These are phyloP conservation scores for Zenarchopterus dispar DNA, from an alignment of 2,797 vertebrate genomes.

Conservation along the genomic window DNA sequence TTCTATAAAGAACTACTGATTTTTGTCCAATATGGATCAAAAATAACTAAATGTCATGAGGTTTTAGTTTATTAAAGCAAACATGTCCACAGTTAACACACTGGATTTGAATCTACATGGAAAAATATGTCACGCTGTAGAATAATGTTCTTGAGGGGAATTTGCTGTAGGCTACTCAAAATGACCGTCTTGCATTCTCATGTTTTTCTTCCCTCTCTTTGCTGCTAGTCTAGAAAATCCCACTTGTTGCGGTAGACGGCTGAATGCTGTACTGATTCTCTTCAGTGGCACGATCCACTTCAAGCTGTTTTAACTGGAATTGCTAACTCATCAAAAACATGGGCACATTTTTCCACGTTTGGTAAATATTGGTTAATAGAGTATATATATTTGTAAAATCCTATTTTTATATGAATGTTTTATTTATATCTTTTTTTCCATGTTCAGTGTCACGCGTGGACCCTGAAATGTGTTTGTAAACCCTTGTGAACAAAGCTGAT, in stretches of 20 bases:
- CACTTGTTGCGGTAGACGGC: conserved; percentile 70
- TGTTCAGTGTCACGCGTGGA: conserved; percentile 76
- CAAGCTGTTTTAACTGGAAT: conserved; percentile 64
- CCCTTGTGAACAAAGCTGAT: conserved; percentile 61
- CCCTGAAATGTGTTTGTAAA: conserved; percentile 58
- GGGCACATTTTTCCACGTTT: conserved; percentile 85
- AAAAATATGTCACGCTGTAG: conserved; percentile 59
- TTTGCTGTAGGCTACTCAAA: conserved; percentile 71
- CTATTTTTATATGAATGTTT: conserved; percentile 99
- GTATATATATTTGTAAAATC: conserved; percentile 98
- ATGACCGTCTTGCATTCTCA: conserved; percentile 76
- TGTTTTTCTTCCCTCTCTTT: conserved; percentile 83
- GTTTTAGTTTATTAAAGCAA: conserved; percentile 69
- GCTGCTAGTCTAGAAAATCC: conserved; percentile 94
- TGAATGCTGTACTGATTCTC: conserved; percentile 55
- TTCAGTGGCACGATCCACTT: conserved; percentile 60
- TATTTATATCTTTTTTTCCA: conserved; percentile 91
- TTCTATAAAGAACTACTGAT: conserved; percentile 89
- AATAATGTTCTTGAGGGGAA: conserved; percentile 62
- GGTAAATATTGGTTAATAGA: conserved; percentile 91
- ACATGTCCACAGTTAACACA: conserved; percentile 68
- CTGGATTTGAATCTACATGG: conserved; percentile 82
- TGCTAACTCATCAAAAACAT: conserved; percentile 68
- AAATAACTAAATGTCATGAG: conserved; percentile 78
- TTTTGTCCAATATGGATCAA: conserved; percentile 76